Conservation (phyloP, 2,797 vertebrate species). For the Hemitrygon akajei region DNA sequence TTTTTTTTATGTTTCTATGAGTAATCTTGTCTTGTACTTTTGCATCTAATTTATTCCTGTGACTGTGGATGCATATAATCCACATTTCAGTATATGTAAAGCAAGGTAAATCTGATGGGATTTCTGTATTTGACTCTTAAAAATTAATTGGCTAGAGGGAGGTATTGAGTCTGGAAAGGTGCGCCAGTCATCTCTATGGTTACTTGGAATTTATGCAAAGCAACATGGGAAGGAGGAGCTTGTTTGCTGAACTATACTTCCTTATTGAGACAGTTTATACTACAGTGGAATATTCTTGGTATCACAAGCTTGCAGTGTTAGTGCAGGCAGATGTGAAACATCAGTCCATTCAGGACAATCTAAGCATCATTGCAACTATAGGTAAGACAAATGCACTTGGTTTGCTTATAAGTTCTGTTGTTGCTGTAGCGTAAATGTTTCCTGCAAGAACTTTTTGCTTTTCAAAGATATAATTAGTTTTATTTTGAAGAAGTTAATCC, state of each 20-base stretch:
- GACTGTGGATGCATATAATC: background rate
- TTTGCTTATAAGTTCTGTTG: background rate
- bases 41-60: background rate
- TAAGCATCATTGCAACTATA: background rate
- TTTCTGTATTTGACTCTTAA: background rate
- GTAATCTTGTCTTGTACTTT: background rate
- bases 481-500: background rate
- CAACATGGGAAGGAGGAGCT: slow-evolving; percentile 38
- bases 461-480: background rate
- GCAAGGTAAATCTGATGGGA: background rate
- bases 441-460: background rate
- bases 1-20: too few relatives aligned
- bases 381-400: background rate
- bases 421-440: background rate
- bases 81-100: background rate
- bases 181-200: background rate
- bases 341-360: background rate
- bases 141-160: background rate
- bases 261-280: slow-evolving; percentile 15
- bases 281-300: background rate
- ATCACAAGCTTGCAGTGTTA: background rate
- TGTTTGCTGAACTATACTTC: slow-evolving; percentile 20
- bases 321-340: background rate
- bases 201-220: slow-evolving; percentile 39
- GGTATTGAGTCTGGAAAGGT: background rate